Evolutionary conservation across 2,888 invertebrate genomes (phyloP).

Genomic region (Lithophane leautieri): DNA sequence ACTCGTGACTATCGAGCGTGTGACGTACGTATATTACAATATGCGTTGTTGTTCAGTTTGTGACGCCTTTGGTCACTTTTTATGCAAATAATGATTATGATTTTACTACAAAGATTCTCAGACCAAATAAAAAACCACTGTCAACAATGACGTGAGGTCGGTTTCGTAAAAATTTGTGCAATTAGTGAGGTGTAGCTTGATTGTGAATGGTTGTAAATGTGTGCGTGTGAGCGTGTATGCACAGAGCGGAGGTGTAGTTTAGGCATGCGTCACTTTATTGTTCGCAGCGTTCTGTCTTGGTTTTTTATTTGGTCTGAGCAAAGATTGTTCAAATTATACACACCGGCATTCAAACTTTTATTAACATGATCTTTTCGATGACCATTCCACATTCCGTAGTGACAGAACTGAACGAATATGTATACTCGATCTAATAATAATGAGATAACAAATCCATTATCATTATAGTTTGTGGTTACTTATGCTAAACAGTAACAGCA

Average conservation of each 20-base stretch:
- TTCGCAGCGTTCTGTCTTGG: too few relatives aligned
- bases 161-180: too few relatives aligned
- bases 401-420: slow-evolving; percentile 18
- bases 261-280: too few relatives aligned
- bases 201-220: too few relatives aligned
- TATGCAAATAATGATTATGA: not conserved
- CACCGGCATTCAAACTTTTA: not conserved
- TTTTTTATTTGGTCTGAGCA: too few relatives aligned
- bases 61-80: not conserved
- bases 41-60: not conserved
- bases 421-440: slow-evolving; percentile 24
- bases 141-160: too few relatives aligned
- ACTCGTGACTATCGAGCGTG: slow-evolving; percentile 2
- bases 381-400: not conserved
- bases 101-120: not conserved
- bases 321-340: not conserved
- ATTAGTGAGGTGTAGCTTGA: too few relatives aligned
- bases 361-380: slow-evolving; percentile 5
- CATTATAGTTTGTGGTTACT: slow-evolving; percentile 30
- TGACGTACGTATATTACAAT: not conserved
- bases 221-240: too few relatives aligned
- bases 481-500: slow-evolving; percentile 28
- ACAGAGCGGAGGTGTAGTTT: too few relatives aligned
- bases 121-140: too few relatives aligned
- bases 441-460: slow-evolving; percentile 43